Evolutionary conservation across 2,888 invertebrate genomes (phyloP), one percentile per base, ranked within the genome.

Genomic region (Drosophila mettleri): DNA sequence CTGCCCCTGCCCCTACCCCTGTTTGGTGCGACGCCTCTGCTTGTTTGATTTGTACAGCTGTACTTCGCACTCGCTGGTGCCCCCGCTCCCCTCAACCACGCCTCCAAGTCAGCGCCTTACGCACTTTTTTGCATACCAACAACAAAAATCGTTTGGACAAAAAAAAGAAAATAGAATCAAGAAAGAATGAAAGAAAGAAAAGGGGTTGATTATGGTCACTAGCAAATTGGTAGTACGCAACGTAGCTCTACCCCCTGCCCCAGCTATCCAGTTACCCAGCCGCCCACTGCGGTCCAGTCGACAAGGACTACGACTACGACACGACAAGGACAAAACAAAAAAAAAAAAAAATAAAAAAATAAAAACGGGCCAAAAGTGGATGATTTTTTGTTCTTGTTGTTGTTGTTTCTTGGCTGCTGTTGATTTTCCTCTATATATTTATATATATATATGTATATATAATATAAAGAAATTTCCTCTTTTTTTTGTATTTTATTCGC

Each of bases 201-300:
- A 84, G 86, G 84, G 84, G 84, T 84, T 84, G 84, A 84, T 84
- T 86, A 86, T 84, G 84, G 86, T 84, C 84, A 84, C 84, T 84
- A 75, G 84, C 78, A 86, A 84, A 86, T 84, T 86, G 86, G 78
- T 85, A 80, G 80, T 71, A 85, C 77, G 69, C 51, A 60, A n/a
- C 41, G 51, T 27, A 20, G 46, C 31, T 12, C 46, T 49, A 20
- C 48, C 48, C 46, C 27, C 36, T 14, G 14, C 20, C 27, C 31
- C 22, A 1, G 16, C 36, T 10, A 24, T 33, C 7, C 29, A 9
- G 53, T 10, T 38, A 18, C 3, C 48, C 33, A 1, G 41, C 36
- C 45, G 6, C 36, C 12, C 63, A 33, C 38, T 41, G 43, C 27
- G 52, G 54, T 48, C 54, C 46, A 46, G 45, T 63, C 78, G 79